Conservation (phyloP, 2,113 vertebrate genomes). For the Rana temporaria region DNA sequence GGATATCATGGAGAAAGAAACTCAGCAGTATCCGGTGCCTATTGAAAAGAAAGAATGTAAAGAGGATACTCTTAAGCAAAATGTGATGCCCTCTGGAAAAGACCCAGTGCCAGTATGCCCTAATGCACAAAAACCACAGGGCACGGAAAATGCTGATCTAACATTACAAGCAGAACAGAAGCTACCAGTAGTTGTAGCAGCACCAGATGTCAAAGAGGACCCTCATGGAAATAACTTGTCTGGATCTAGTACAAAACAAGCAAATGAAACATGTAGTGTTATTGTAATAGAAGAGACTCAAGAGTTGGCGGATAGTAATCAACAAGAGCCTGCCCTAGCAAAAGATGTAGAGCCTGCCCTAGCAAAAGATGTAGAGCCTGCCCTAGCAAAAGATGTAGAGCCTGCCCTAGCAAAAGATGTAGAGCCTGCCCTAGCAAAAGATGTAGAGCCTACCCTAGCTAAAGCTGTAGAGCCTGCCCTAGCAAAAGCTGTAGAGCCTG, state of each 20-base stretch:
- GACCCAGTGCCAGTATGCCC: no score
- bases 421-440: conserved; percentile 21
- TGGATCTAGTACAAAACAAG: not conserved
- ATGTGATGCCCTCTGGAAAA: not conserved
- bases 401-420: conserved; percentile 32
- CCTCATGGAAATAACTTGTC: not conserved
- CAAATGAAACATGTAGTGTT: not conserved
- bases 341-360: conserved; percentile 27
- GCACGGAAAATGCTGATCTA: no score
- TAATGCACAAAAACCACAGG: no score
- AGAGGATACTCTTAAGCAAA: not conserved
- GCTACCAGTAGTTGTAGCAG: not conserved
- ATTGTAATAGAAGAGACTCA: not conserved
- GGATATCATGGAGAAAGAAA: not conserved
- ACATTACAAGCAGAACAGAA: not conserved
- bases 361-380: conserved; percentile 23
- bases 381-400: conserved; percentile 28
- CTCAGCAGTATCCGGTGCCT: conserved; percentile 2
- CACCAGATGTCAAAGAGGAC: no score
- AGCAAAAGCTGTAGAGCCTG: conserved; percentile 34
- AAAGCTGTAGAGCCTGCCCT: conserved; percentile 7
- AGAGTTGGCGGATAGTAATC: not conserved
- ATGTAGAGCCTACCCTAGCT: no score
- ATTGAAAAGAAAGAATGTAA: conserved; percentile 24
- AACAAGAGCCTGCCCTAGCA: conserved; percentile 3